A percentile compares a stretch with the other conserved stretches of the same genome.
These are phyloP conservation scores for Tiliacea aurago DNA, from an alignment of 2,888 invertebrate genomes.

Conservation along the genomic window DNA sequence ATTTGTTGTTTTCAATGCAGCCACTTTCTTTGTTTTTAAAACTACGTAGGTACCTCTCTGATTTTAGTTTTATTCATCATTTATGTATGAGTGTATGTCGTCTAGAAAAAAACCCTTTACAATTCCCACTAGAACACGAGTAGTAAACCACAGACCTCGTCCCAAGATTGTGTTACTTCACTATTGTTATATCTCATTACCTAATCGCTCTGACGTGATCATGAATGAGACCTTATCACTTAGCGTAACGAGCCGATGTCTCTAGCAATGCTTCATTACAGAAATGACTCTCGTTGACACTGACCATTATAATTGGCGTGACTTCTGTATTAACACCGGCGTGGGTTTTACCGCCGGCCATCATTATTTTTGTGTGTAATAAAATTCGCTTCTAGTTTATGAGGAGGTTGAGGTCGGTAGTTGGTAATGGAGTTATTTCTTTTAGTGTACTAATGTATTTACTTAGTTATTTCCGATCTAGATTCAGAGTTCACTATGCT, in stretches of 20 bases:
- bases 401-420: conserved; percentile 37
- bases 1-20: no score
- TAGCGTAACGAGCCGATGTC: conserved; percentile 48
- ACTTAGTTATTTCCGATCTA: background rate
- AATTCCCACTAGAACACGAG: conserved; percentile 61
- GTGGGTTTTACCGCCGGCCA: conserved; percentile 50
- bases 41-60: background rate
- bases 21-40: no score
- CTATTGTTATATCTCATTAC: conserved; percentile 72
- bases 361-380: conserved; percentile 52
- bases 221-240: conserved; percentile 64
- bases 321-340: conserved; percentile 54
- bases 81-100: background rate
- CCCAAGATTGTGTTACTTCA: conserved; percentile 76
- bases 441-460: background rate
- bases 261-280: conserved; percentile 57
- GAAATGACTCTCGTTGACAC: conserved; percentile 64
- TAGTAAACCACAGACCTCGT: conserved; percentile 82
- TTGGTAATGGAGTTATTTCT: conserved; percentile 16
- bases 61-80: background rate
- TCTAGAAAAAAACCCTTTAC: conserved; percentile 19
- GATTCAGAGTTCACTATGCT: background rate
- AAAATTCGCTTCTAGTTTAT: conserved; percentile 51
- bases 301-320: conserved; percentile 54
- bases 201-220: conserved; percentile 62